A percentile compares a stretch with the other conserved stretches of the same genome.
Evolutionary conservation across 2,113 vertebrate species (phyloP).

Genomic region (Xenopus tropicalis): UCB_Xtro_10.0 CM004443.2:149654001-149654500

Average conservation of each 20-base stretch:
- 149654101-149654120: no score
- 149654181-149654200: conserved; percentile 1
- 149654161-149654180: no score
- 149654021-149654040: no score
- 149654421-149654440: conserved; percentile 49
- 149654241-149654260: conserved; percentile 42
- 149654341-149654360: conserved; percentile 47
- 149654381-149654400: conserved; percentile 48
- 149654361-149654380: conserved; percentile 53
- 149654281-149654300: conserved; percentile 53
- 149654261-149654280: conserved; percentile 51
- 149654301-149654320: conserved; percentile 57
- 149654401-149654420: conserved; percentile 53
- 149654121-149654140: no score
- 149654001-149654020: no score
- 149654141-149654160: no score
- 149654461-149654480: conserved; percentile 61
- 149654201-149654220: conserved; percentile 31
- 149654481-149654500: conserved; percentile 37
- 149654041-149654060: no score
- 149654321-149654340: conserved; percentile 58
- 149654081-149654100: no score
- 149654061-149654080: no score
- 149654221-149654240: conserved; percentile 47
- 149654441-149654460: conserved; percentile 63